A percentile compares a stretch with the other conserved stretches of the same genome.
Evolutionary conservation across 2,797 vertebrate species (phyloP).

Genomic region (Macropus fuliginosus): DNA sequence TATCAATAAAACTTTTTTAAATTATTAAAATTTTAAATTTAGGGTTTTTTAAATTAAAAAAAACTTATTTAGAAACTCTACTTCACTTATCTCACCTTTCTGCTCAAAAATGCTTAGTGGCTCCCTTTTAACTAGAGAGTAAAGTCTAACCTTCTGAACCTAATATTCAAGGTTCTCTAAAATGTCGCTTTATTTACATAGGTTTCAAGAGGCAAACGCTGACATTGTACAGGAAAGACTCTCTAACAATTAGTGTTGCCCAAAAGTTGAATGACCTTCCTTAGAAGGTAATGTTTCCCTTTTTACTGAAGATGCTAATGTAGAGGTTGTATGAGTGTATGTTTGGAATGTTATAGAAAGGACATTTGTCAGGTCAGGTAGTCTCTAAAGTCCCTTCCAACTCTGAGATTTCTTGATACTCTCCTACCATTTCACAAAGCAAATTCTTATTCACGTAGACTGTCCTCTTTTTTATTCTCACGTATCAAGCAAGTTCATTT

Average conservation of each 20-base stretch:
- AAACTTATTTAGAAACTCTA: no score
- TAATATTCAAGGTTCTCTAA: background rate
- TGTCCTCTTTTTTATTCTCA: background rate
- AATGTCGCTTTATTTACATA: background rate
- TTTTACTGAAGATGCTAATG: background rate
- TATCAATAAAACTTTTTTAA: background rate
- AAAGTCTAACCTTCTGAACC: background rate
- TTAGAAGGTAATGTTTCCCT: background rate
- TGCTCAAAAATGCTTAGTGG: background rate
- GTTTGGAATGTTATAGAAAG: background rate
- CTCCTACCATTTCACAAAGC: background rate
- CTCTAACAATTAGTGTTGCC: background rate
- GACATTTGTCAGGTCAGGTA: background rate
- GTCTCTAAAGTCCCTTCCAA: background rate
- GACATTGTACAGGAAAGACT: background rate
- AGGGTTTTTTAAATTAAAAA: no score
- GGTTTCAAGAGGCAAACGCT: background rate
- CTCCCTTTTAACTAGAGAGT: background rate
- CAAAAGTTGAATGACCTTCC: background rate
- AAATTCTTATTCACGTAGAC: background rate
- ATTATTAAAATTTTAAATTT: no score
- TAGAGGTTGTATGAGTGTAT: no score
- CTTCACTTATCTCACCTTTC: background rate
- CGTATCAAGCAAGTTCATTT: background rate
- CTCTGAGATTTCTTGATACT: background rate